Evolutionary conservation across 2,888 invertebrate species (phyloP).

Genomic region (Norana najaformis): DNA sequence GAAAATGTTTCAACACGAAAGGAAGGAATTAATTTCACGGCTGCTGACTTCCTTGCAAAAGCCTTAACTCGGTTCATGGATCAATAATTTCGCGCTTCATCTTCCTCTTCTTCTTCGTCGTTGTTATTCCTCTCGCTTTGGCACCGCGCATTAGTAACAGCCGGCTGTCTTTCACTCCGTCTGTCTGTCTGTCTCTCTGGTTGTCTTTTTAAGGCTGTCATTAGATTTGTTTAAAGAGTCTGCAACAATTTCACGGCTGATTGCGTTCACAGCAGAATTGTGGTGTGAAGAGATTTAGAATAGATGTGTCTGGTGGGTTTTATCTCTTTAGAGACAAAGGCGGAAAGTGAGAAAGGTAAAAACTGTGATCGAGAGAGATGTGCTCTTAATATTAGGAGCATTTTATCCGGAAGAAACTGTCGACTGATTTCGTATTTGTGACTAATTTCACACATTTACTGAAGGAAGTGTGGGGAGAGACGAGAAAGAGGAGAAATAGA

Average conservation of each 20-base stretch:
- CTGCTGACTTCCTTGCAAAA: neutral
- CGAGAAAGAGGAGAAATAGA: neutral
- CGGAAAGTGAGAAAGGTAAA: neutral
- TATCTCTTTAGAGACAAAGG: neutral
- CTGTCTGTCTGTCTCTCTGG: neutral
- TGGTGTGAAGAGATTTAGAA: neutral
- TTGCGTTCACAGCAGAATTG: neutral
- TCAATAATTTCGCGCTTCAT: neutral
- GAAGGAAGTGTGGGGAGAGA: no score
- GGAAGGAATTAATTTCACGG: neutral
- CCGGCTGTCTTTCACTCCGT: no score
- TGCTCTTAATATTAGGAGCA: no score
- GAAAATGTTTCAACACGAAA: constrained; percentile 13
- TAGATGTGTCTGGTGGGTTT: neutral
- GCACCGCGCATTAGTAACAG: neutral
- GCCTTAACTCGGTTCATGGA: neutral
- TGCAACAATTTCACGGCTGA: neutral
- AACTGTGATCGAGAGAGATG: neutral
- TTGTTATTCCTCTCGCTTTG: neutral
- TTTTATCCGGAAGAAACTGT: no score
- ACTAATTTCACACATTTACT: no score
- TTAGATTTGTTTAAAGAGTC: neutral
- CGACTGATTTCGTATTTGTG: no score
- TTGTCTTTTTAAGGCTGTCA: no score
- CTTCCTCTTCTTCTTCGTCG: neutral